Conservation (phyloP, 2,797 vertebrate genomes). For the Poliocrania exsul region DNA sequence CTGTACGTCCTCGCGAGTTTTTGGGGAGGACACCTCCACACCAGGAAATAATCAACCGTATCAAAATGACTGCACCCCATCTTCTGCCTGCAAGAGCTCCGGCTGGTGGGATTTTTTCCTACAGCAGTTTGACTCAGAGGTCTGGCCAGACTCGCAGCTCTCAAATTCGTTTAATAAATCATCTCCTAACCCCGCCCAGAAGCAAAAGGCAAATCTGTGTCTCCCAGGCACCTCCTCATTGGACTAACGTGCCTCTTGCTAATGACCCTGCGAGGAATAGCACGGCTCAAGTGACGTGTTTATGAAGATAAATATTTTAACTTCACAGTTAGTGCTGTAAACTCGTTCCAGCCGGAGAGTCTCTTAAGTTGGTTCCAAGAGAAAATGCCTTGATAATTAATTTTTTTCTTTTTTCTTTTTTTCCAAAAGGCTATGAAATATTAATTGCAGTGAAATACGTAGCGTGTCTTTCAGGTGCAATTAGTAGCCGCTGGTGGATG, state of each 20-base stretch:
- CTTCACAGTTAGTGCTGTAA: slow-evolving; percentile 11
- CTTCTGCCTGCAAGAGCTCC: not conserved
- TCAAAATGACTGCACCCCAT: not conserved
- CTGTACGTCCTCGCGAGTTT: not conserved
- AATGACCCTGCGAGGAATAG: slow-evolving; percentile 50
- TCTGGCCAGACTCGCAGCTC: slow-evolving; percentile 47
- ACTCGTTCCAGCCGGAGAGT: slow-evolving; percentile 1
- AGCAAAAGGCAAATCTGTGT: slow-evolving; percentile 62
- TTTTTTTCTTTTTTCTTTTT: not conserved
- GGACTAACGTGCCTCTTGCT: slow-evolving; percentile 43
- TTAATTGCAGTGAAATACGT: not conserved
- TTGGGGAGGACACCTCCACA: not conserved
- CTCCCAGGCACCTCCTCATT: slow-evolving; percentile 56
- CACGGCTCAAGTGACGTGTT: not conserved
- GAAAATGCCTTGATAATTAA: slow-evolving; percentile 30
- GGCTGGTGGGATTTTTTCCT: not conserved
- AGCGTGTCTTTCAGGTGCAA: slow-evolving; percentile 16
- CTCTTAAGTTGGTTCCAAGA: slow-evolving; percentile 35
- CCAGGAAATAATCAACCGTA: not conserved
- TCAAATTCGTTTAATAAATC: slow-evolving; percentile 58
- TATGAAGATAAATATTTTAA: slow-evolving; percentile 66
- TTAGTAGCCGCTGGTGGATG: slow-evolving; percentile 1
- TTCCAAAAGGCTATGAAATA: not conserved
- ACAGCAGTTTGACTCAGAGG: not conserved
- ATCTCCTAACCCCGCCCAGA: slow-evolving; percentile 51